Conservation (phyloP, 2,113 vertebrate genomes). For the Platichthys flesus region DNA sequence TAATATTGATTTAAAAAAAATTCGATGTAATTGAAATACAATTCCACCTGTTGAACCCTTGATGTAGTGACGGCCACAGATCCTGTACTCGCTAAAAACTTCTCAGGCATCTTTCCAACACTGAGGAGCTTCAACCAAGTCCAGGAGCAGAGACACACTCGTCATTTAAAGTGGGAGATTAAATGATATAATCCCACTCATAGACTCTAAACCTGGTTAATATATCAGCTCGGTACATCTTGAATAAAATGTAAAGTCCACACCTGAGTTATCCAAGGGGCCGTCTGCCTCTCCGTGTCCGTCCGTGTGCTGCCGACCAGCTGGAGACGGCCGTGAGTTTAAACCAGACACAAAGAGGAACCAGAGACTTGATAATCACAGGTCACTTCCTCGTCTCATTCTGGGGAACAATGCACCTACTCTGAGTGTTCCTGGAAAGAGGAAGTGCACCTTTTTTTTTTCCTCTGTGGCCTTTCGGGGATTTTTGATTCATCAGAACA, state of each 20-base stretch:
- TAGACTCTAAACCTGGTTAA: no score
- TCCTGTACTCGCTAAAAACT: conserved; percentile 83
- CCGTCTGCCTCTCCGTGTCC: neutral
- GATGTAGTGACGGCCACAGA: conserved; percentile 53
- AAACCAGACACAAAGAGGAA: conserved; percentile 73
- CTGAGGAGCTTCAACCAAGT: conserved; percentile 88
- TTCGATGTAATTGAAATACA: no score
- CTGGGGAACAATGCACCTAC: conserved; percentile 75
- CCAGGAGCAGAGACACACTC: conserved; percentile 74
- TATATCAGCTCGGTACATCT: neutral
- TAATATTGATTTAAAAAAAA: no score
- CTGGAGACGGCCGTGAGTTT: conserved; percentile 54
- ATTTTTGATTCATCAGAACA: no score
- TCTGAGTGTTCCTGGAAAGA: conserved; percentile 62
- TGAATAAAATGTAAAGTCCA: conserved; percentile 4
- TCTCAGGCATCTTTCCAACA: conserved; percentile 74
- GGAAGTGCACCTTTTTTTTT: conserved; percentile 62
- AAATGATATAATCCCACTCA: no score
- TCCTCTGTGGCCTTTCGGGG: neutral
- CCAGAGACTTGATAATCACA: conserved; percentile 46
- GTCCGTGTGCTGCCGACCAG: neutral
- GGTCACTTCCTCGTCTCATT: conserved; percentile 77
- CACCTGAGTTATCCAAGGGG: conserved; percentile 27
- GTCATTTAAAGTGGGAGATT: neutral
- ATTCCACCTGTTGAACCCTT: neutral